Evolutionary conservation across 2,797 vertebrate genomes (phyloP).

Genomic region (Morelia viridis): DNA sequence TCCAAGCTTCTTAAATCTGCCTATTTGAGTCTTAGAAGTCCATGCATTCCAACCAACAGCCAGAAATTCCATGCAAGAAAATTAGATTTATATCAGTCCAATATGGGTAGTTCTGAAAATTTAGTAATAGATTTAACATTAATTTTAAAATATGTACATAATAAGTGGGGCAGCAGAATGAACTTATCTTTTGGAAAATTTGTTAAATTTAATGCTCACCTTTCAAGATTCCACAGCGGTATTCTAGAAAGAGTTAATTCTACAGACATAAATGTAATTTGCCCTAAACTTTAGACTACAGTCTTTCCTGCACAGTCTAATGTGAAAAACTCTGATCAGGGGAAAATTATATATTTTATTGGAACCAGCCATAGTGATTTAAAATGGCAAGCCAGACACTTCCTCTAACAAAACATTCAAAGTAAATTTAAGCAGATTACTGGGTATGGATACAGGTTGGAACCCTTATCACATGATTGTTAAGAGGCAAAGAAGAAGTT

Average conservation of each 20-base stretch:
- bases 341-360: background rate
- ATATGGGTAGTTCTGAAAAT: background rate
- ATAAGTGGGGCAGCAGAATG: background rate
- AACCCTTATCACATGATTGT: background rate
- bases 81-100: background rate
- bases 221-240: background rate
- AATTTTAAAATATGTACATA: background rate
- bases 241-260: background rate
- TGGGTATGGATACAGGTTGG: background rate
- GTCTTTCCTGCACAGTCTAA: background rate
- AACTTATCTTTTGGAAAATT: background rate
- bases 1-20: background rate
- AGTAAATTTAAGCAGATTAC: conserved; percentile 8
- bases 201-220: background rate
- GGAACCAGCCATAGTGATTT: background rate
- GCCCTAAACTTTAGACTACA: background rate
- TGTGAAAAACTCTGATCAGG: conserved; percentile 4
- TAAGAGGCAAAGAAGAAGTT: background rate
- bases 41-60: background rate
- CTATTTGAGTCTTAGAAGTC: conserved; percentile 1
- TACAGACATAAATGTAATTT: background rate
- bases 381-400: conserved; percentile 12
- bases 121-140: too few species aligned
- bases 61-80: background rate
- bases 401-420: conserved; percentile 10